A percentile compares a stretch with the other conserved stretches of the same genome.
These are phyloP conservation scores for Microcebus murinus DNA, from an alignment of 2,113 vertebrate genomes.

Conservation along the genomic window DNA sequence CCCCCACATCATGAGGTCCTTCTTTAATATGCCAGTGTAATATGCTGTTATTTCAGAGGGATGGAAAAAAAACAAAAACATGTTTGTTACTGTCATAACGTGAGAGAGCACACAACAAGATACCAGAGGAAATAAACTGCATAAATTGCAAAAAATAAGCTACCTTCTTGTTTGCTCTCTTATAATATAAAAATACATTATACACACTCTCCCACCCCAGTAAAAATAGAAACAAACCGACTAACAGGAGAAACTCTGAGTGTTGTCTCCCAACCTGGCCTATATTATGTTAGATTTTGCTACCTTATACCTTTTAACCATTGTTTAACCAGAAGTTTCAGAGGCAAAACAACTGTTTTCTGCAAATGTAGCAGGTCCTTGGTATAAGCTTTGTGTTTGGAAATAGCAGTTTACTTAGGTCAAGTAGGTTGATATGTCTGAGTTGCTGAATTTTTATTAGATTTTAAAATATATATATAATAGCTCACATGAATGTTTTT, in stretches of 20 bases:
- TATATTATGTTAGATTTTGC: neutral
- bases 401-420: conserved; percentile 23
- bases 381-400: conserved; percentile 35
- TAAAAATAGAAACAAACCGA: conserved; percentile 31
- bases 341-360: neutral
- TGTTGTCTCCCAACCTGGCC: neutral
- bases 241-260: neutral
- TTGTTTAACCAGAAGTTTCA: conserved; percentile 53
- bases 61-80: neutral
- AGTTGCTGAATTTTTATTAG: conserved; percentile 51
- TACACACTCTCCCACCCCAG: rapidly evolving
- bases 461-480: conserved; percentile 38
- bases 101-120: neutral
- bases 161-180: neutral
- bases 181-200: neutral
- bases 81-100: neutral
- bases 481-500: conserved; percentile 1
- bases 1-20: neutral
- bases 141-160: neutral
- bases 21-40: neutral
- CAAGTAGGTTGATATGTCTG: conserved; percentile 6
- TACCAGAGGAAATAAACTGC: neutral
- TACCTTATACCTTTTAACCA: neutral
- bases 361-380: neutral
- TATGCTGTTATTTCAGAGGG: neutral